Base-by-base conservation (phyloP, 2,888 invertebrate species). In the Ennomos quercinarius region DNA sequence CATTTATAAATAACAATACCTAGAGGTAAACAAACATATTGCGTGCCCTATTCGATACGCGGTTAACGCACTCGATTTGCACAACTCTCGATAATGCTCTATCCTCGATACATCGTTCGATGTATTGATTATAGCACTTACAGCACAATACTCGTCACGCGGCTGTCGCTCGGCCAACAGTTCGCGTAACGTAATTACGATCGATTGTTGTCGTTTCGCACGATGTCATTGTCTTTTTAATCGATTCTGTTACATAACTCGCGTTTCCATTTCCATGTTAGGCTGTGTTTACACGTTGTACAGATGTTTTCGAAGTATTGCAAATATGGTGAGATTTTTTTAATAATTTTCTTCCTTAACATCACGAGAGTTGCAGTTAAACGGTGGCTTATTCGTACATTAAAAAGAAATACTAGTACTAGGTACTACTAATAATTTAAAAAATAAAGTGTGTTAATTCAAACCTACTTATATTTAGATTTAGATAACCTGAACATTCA, bases 191-290 rank as follows among this genome's bases (percentile, higher is more conserved):
- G 61, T 66, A 70, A 66, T 72, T 68, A 72, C 66, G 54, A 53
- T 67, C 71, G 63, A 71, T 72, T 72, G 71, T 74, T 64, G 55
- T 53, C 63, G 63, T 60, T 74, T 78, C 78, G 64, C 77, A 76
- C 74, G 76, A 70, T 71, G 74, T 70, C 70, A 74, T 76, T 76
- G 76, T 76, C 74, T 73, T 68, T 72, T 70, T 71, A 74, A 72
- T 70, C 63, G 71, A 70, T 74, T 72, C 71, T 59, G 68, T 73
- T 77, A 67, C 69, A 69, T 72, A 72, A 72, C 56, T 13, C 40
- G 39, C 52, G 49, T 62, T 66, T 46, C 51, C n/a, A n/a, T 62
- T 66, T 46, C 51, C 47, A 34, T 38, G 49, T 45, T 12, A 57
- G 42, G 45, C 12, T 46, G 46, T 43, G 54, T 57, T 57, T 47